Conservation (phyloP, 2,797 vertebrate species). For the Sebastes nivosus region DNA sequence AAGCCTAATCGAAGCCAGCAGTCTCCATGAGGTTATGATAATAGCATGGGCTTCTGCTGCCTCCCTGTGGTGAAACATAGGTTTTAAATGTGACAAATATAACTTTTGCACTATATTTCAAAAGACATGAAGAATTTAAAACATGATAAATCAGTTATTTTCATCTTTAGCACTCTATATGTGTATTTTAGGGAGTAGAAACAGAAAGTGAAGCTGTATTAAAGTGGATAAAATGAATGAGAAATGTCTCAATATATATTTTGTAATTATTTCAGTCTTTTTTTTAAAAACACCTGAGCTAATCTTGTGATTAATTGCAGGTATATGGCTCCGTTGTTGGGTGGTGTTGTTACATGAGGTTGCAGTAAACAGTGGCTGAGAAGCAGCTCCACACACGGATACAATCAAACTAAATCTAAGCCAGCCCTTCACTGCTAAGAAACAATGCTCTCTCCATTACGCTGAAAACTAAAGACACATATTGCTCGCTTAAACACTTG, state of each 20-base stretch:
- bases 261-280: background rate
- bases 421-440: conserved; percentile 36
- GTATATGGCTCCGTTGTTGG: conserved; percentile 23
- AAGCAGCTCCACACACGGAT: conserved; percentile 61
- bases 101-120: background rate
- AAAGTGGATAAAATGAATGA: background rate
- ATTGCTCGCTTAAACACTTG: conserved; percentile 9
- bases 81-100: background rate
- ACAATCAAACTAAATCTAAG: conserved; percentile 64
- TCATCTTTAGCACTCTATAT: background rate
- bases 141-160: background rate
- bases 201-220: background rate
- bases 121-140: conserved; percentile 9
- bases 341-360: conserved; percentile 42
- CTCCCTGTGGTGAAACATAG: conserved; percentile 77
- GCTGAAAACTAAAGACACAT: conserved; percentile 27
- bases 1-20: conserved; percentile 67
- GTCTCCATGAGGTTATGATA: conserved; percentile 49
- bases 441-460: conserved; percentile 39
- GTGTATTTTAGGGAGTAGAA: background rate
- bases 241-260: background rate
- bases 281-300: conserved; percentile 3
- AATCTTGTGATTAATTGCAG: conserved; percentile 12
- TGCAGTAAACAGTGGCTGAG: conserved; percentile 62
- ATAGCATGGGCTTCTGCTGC: conserved; percentile 73